Conservation (phyloP, 2,888 invertebrate species). For the Ischnura elegans region DNA sequence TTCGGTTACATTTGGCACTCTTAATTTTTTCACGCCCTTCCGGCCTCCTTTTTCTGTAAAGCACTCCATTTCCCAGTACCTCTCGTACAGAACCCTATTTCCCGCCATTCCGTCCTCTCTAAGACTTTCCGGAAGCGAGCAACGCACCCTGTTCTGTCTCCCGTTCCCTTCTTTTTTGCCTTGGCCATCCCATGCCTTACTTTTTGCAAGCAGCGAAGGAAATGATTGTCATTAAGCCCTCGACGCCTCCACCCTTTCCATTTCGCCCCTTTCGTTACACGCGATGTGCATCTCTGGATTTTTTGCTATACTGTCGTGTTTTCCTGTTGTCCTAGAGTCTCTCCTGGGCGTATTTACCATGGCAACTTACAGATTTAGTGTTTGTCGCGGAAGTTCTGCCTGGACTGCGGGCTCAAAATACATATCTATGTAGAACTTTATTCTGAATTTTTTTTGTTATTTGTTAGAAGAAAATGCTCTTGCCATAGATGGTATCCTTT, state of each 20-base stretch:
- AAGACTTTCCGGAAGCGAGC: neutral
- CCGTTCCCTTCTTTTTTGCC: neutral
- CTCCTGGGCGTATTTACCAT: neutral
- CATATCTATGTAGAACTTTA: too few species aligned
- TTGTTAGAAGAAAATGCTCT: too few species aligned
- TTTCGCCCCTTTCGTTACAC: neutral
- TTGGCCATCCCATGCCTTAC: neutral
- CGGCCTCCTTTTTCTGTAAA: neutral
- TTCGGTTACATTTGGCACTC: too few species aligned
- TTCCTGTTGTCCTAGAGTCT: neutral
- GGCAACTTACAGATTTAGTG: too few species aligned
- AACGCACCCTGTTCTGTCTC: neutral
- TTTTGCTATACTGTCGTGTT: neutral
- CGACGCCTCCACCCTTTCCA: neutral
- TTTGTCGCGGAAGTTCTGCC: too few species aligned
- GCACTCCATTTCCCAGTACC: neutral
- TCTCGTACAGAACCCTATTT: too few species aligned
- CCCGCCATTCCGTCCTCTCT: neutral
- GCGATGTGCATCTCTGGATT: neutral
- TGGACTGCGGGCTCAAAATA: too few species aligned
- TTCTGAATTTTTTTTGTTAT: too few species aligned
- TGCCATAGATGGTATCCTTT: too few species aligned
- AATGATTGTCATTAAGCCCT: slow-evolving; percentile 26
- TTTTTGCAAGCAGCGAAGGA: neutral
- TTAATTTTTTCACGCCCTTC: neutral